These are phyloP conservation scores for Conus canariensis DNA, from an alignment of 2,888 invertebrate species.

Conservation along the genomic window DNA sequence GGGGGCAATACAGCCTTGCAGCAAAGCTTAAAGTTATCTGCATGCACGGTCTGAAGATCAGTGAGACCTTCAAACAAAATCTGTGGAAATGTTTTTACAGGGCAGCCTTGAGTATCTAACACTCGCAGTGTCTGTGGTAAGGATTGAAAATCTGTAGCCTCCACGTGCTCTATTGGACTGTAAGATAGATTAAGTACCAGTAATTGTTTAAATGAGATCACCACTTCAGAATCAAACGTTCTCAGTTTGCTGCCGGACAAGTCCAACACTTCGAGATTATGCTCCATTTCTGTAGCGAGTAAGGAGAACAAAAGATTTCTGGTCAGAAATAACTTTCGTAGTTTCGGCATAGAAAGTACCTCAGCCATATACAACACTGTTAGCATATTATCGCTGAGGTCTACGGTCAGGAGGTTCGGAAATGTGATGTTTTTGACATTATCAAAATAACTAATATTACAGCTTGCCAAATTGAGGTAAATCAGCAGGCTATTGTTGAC, in stretches of 20 bases:
- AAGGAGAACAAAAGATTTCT: neutral
- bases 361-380: neutral
- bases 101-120: neutral
- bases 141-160: neutral
- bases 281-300: neutral
- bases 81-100: neutral
- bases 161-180: neutral
- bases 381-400: neutral
- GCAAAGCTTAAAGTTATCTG: constrained; percentile 7
- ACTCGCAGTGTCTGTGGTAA: neutral
- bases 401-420: neutral
- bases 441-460: neutral
- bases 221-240: neutral
- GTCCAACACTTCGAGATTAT: neutral
- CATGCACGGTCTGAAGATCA: neutral
- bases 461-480: neutral
- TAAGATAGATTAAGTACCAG: neutral
- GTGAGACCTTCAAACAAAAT: neutral
- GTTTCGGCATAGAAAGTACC: neutral
- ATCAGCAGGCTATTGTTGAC: constrained; percentile 8
- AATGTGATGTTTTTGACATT: neutral
- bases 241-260: neutral
- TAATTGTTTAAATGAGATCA: neutral
- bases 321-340: neutral
- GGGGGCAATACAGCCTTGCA: neutral